Base-by-base conservation (phyloP, 2,888 invertebrate species). In the Neocrepidodera transversa region DNA sequence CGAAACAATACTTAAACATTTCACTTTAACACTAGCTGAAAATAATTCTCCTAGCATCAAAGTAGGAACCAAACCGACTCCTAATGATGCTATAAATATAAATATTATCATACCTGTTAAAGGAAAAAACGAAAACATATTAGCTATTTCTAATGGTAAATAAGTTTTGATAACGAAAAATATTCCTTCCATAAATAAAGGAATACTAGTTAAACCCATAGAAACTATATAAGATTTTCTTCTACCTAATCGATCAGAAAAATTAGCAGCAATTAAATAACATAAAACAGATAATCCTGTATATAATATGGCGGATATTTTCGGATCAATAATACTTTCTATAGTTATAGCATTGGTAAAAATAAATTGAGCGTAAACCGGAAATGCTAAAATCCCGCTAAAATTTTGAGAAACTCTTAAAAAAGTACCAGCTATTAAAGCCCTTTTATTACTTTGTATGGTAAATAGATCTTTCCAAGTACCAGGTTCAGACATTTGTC, bases 401-500 rank as follows among this genome's bases (percentile, higher is more conserved):
- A 74, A 63, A 53, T 77, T 75, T 62, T 77, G 76, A n/a, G 71
- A 67, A 8, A 60, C 66, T 58, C 76, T 66, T n/a, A 74, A 50
- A 47, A 75, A 72, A 11, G 68, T 60, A 5, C 70, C 70, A 20
- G 74, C 71, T 7, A 66, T 50, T 8, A 76, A 43, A 2, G 75
- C 74, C 55, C 62, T 73, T 47, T 72, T 58, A 40, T 77, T 76
- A 43, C 71, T 71, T 13, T 51, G 45, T 23, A 75, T 72, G 4
- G 50, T 58, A 40, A 75, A 70, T 7, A 77, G 47, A 58, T 77
- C 75, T 59, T 66, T 72, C 67, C 72, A 73, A 16, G 64, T 69
- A n/a, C 74, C 75, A 2, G 72, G 64, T 63, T 77, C 77, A 0
- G 74, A 71, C 55, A 75, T 64, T 63, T 76, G 76, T 17, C 74